These are phyloP conservation scores for Drosophila leonis DNA, from an alignment of 2,888 invertebrate species.

Conservation along the genomic window DNA sequence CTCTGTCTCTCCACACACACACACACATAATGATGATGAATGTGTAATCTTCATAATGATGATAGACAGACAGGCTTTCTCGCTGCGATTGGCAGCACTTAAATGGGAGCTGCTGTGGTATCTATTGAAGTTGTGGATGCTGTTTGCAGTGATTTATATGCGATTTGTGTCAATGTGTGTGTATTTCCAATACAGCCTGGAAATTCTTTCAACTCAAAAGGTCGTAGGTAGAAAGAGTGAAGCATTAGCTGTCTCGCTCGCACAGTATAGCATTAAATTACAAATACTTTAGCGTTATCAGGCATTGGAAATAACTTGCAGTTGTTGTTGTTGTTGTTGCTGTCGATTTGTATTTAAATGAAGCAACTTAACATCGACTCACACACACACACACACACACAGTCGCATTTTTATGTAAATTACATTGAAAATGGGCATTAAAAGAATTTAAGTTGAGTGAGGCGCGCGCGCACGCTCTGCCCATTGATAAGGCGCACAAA, in stretches of 20 bases:
- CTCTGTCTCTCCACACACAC: constrained; percentile 14
- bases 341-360: constrained; percentile 66
- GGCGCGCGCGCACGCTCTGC: constrained; percentile 12
- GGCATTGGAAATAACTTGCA: constrained; percentile 51
- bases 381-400: constrained; percentile 13
- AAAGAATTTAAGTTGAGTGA: constrained; percentile 9
- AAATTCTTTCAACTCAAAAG: constrained; percentile 48
- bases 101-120: constrained; percentile 12
- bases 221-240: constrained; percentile 45
- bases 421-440: constrained; percentile 59
- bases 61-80: constrained; percentile 43
- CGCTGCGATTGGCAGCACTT: constrained; percentile 10
- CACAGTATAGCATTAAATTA: constrained; percentile 45
- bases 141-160: constrained; percentile 64
- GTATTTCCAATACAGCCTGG: constrained; percentile 37
- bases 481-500: constrained; percentile 60
- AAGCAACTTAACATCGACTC: constrained; percentile 63
- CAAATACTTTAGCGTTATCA: constrained; percentile 65
- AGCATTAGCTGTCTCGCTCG: background rate
- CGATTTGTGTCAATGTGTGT: constrained; percentile 49
- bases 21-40: constrained; percentile 76
- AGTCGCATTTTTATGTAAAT: constrained; percentile 73
- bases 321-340: constrained; percentile 41
- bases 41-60: constrained; percentile 64
- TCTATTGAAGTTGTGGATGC: constrained; percentile 8